Base-by-base conservation (phyloP, 2,113 vertebrate species). In the Paralichthys olivaceus region DNA sequence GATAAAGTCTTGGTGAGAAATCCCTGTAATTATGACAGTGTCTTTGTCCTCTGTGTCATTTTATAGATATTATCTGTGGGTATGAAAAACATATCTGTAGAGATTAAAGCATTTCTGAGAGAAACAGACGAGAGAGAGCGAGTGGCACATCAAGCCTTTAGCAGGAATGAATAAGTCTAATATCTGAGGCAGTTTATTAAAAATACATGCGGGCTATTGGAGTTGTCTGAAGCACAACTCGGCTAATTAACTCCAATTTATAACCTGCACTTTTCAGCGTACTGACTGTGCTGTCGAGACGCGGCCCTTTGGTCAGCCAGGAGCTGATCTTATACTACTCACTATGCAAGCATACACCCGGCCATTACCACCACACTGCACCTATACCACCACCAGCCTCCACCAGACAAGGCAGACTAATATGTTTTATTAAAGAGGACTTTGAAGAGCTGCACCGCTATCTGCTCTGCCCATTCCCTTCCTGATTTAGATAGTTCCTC, bases 391-490 rank as follows among this genome's bases (percentile, higher is more conserved):
- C 75, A 12, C 70, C 64, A 34, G 12, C 19, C 49, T 53, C 69
- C 69, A 73, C 56, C 78, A 84, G 68, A 73, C 56, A 60, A 77
- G 76, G 77, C 45, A 55, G 65, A 56, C 67, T 79, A 83, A 76
- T 79, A 93, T 93, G 89, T 92, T 93, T 94, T 93, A 93, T 93
- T 94, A 84, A 93, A 91, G 80, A 90, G 74, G 62, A 84, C 91
- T 94, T 93, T 93, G 90, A 93, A 92, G 86, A 77, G 83, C 77
- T 75, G 75, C 2, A 55, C 76, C 34, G 22, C 84, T 81, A 75
- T 89, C 90, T 79, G 49, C 83, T 84, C 64, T 68, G 60, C 77
- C 76, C 17, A 14, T 73, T 81, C 80, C 77, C 75, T 78, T 77
- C 83, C 77, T 79, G 72, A 86, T 84, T 82, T 73, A 69, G 80